Base-by-base conservation (phyloP, 2,797 vertebrate species). In the Kryptopterus vitreolus region DNA sequence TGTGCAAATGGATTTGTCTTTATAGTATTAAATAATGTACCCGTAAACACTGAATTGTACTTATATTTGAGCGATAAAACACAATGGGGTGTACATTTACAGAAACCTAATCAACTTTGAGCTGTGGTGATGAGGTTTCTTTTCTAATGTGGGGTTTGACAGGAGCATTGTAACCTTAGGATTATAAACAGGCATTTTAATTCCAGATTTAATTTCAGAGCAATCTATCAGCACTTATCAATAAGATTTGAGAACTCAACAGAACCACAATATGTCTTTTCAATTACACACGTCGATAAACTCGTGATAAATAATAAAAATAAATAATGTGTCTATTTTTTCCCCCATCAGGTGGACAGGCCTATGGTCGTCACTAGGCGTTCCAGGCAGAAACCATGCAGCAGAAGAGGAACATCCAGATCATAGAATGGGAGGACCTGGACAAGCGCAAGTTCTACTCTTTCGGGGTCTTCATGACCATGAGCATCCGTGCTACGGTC, bases 401-500 rank as follows among this genome's bases (percentile, higher is more conserved):
- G 83, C 91, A 94, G 90, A 95, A 94, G 85, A 92, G 96, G 78
- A 99, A 97, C 92, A 97, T 99, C 90, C 97, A 95, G 91, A 99
- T 99, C 93, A 99, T 98, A 0, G 97, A 99, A 89, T 99, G 98
- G 98, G 97, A 99, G 83, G 95, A 99, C 90, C 91, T 99, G 87
- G 98, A 99, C 93, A 99, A 99, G 84, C 94, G 93, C 90, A 98
- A 98, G 81, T 99, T 99, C 92, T 99, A 98, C 3, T 95, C 97
- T 2, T 94, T 99, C 0, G 97, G 98, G 0, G 92, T 99, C 53
- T 98, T 97, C 48, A 97, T 99, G 95, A 99, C 98, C 0, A 97
- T 99, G 97, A 92, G 92, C 89, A 99, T 99, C 88, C 93, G 98
- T 3, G 95, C 96, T 83, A 97, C 96, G 0, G 95, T 99, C 66